These are phyloP conservation scores for Xenops minutus DNA, from an alignment of 2,797 vertebrate species.

Conservation along the genomic window DNA sequence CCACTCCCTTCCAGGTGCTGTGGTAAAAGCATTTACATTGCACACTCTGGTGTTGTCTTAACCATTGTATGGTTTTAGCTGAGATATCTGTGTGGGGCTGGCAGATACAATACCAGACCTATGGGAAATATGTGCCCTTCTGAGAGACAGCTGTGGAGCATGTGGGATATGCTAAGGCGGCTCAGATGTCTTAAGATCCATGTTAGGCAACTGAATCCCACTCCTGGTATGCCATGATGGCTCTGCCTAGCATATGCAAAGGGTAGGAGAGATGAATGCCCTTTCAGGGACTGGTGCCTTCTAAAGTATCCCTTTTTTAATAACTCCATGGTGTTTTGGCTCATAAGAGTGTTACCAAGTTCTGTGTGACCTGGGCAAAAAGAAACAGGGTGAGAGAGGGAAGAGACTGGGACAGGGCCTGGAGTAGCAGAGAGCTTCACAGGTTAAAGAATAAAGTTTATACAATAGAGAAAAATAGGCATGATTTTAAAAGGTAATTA, in stretches of 20 bases:
- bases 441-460: background rate
- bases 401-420: background rate
- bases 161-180: background rate
- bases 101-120: background rate
- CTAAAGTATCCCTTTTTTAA: background rate
- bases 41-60: background rate
- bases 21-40: background rate
- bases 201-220: background rate
- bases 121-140: background rate
- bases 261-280: background rate
- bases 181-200: background rate
- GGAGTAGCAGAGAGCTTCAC: background rate
- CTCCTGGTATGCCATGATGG: background rate
- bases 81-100: background rate
- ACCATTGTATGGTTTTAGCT: background rate
- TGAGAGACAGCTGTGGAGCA: conserved; percentile 8
- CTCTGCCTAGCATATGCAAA: background rate
- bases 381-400: background rate
- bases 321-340: background rate
- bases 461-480: conserved; percentile 10
- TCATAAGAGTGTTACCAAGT: background rate
- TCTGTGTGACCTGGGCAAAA: background rate
- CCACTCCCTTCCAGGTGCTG: background rate
- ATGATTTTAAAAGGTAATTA: conserved; percentile 5
- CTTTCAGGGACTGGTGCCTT: background rate